Base-by-base conservation (phyloP, 2,113 vertebrate species). In the Bombycilla garrulus region DNA sequence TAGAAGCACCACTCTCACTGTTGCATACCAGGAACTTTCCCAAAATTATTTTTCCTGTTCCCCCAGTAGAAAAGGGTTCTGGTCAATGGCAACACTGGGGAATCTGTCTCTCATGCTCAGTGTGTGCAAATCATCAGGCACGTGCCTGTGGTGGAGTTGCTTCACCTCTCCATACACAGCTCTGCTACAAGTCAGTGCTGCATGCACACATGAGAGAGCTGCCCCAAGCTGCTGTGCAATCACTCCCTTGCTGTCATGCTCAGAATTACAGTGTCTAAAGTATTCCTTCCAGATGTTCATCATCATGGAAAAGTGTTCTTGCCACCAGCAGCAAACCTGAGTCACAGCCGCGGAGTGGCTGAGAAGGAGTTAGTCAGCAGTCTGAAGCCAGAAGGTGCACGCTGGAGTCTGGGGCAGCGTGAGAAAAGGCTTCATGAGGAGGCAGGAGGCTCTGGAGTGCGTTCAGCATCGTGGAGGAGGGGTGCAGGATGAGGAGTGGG, bases 381-480 rank as follows among this genome's bases (percentile, higher is more conserved):
- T 72, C 76, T 78, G 83, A 53, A 22, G 67, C 15, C 56, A 69
- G 58, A 24, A 88, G 44, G 76, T 21, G 4, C 15, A 6, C 0
- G 8, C 62, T 45, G 67, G 35, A 58, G 28, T 22, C 62, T 48
- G 67, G 36, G 74, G 71, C 26, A 26, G 50, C 0, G 1, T 45
- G 71, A n/a, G 53, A n/a, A 56, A 23, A 61, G 48, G 65, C n/a
- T 0, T 47, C 21, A 10, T 16, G 38, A 33, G 45, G 0, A 29
- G 57, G 76, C 78, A 79, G 85, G 65, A 78, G 23, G 33, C 19
- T 48, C 3, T 19, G 40, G 26, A 57, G 24, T 4, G 61, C 74
- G 0, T 10, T 44, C 61, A 74, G 64, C 11, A 2, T 38, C 81
- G 54, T 0, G 0, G 15, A 15, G 33, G 22, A 53, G 84, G 12